phyloP scores from a whole-genome alignment of 92 coral and sea anemone genomes.

The Porites cylindrica region DNA sequence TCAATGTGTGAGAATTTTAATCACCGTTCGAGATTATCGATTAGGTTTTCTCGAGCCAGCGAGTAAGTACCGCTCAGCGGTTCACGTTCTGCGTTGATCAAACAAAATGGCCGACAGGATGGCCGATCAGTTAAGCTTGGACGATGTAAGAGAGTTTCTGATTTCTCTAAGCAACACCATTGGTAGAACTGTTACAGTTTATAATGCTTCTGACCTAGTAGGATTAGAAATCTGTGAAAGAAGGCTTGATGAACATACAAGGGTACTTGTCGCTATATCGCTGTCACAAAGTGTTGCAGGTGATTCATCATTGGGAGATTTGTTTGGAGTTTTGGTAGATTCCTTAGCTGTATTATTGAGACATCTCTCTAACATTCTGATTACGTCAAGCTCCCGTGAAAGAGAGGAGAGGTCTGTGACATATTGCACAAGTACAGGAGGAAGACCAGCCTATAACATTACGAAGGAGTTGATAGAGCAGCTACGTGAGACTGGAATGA shows the following conservation, averaged over 20 bases:
- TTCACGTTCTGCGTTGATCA: not conserved
- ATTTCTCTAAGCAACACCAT: slow-evolving; percentile 33
- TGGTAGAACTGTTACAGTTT: slow-evolving; percentile 36
- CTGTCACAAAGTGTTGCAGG: slow-evolving; percentile 5
- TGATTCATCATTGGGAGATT: slow-evolving; percentile 36
- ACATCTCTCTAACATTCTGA: slow-evolving; percentile 32
- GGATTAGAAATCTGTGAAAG: slow-evolving; percentile 74
- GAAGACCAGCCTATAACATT: slow-evolving; percentile 58
- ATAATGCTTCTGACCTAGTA: slow-evolving; percentile 54
- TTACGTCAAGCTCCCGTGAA: slow-evolving; percentile 15
- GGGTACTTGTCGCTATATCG: slow-evolving; percentile 45
- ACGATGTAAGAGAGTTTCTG: slow-evolving; percentile 48
- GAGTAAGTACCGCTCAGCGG: slow-evolving; percentile 26
- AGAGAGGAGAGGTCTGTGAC: slow-evolving; percentile 31
- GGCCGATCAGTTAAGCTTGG: slow-evolving; percentile 47
- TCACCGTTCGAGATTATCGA: slow-evolving; percentile 42
- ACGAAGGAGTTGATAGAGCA: slow-evolving; percentile 59
- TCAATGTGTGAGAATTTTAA: not conserved
- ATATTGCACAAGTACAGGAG: slow-evolving; percentile 63
- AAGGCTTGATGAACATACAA: slow-evolving; percentile 63
- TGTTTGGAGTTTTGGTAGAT: slow-evolving; percentile 17
- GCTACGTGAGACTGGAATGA: slow-evolving; percentile 74
- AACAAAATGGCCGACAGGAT: not conserved
- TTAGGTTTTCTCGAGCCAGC: slow-evolving; percentile 35
- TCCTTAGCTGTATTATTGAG: slow-evolving; percentile 55